Conservation (phyloP, 64 coral and sea anemone genomes). For the Actinia tenebrosa region DNA sequence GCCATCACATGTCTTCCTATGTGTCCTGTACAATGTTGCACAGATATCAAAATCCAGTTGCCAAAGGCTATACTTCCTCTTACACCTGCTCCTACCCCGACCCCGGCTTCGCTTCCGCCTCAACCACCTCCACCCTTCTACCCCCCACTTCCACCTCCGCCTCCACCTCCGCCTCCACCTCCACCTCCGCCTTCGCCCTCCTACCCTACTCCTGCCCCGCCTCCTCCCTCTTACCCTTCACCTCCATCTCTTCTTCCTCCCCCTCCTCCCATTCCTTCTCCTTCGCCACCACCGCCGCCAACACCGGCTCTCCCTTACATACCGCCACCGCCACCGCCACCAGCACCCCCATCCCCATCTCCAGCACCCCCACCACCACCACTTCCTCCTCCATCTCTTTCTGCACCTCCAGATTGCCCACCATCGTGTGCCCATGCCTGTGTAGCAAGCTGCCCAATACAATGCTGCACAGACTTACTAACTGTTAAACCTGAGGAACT, state of each 20-base stretch:
- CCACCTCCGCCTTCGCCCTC: background rate
- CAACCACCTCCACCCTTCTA: background rate
- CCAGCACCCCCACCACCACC: background rate
- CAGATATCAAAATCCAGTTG: slow-evolving; percentile 6
- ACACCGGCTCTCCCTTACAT: slow-evolving; percentile 3
- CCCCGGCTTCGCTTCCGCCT: background rate
- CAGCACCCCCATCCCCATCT: background rate
- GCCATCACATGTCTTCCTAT: slow-evolving; percentile 16
- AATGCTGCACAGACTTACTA: slow-evolving; percentile 25
- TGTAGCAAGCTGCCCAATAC: slow-evolving; percentile 26
- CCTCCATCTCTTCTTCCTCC: background rate
- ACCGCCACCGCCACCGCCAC: slow-evolving; percentile 1
- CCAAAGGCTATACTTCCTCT: background rate
- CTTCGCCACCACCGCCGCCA: slow-evolving; percentile 2
- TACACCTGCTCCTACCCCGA: background rate
- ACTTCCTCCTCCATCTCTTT: too few species aligned
- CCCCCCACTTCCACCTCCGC: background rate
- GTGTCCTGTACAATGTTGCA: slow-evolving; percentile 70
- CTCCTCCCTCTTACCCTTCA: background rate
- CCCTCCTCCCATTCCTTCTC: background rate
- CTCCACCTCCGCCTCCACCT: background rate
- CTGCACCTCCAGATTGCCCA: background rate
- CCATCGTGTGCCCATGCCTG: slow-evolving; percentile 29
- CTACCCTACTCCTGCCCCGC: background rate
- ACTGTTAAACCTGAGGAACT: slow-evolving; percentile 22